These are phyloP conservation scores for Mycalesis mineus DNA, from an alignment of 2,888 invertebrate genomes.

Conservation along the genomic window DNA sequence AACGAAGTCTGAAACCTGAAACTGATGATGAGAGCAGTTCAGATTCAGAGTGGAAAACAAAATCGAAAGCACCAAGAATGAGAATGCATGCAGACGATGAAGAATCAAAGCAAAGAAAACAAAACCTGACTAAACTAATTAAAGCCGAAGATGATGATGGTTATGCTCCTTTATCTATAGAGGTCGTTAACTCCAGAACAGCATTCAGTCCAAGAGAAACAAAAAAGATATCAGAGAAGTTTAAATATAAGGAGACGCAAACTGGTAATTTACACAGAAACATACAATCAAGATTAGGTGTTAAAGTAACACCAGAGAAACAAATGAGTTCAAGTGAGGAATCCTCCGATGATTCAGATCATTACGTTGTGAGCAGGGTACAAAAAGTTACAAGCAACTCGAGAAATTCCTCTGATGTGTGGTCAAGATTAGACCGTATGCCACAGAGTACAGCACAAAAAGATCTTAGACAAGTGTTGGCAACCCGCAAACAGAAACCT, in stretches of 20 bases:
- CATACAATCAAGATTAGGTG: conserved; percentile 60
- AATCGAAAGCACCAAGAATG: conserved; percentile 85
- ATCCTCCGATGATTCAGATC: conserved; percentile 48
- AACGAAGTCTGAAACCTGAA: conserved; percentile 48
- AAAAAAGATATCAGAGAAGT: conserved; percentile 61
- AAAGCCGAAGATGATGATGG: conserved; percentile 38
- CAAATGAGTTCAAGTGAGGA: conserved; percentile 47
- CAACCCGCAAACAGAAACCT: conserved; percentile 49
- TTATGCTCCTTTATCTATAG: conserved; percentile 66
- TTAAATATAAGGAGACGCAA: conserved; percentile 39
- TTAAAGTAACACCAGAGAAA: conserved; percentile 44
- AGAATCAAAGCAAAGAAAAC: conserved; percentile 77
- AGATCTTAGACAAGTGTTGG: conserved; percentile 61
- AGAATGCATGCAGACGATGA: conserved; percentile 94
- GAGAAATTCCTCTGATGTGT: conserved; percentile 68
- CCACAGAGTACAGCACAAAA: conserved; percentile 39
- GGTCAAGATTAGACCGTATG: conserved; percentile 74
- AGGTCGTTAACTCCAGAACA: conserved; percentile 57
- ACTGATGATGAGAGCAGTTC: conserved; percentile 66
- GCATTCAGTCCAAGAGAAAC: conserved; percentile 48
- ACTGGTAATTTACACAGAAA: conserved; percentile 30
- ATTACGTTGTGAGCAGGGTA: conserved; percentile 74
- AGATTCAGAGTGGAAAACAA: conserved; percentile 78
- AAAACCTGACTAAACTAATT: conserved; percentile 37
- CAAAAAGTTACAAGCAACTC: conserved; percentile 58